These are phyloP conservation scores for Drosophila ohnishii DNA, from an alignment of 1,140 invertebrate species.

Conservation along the genomic window DNA sequence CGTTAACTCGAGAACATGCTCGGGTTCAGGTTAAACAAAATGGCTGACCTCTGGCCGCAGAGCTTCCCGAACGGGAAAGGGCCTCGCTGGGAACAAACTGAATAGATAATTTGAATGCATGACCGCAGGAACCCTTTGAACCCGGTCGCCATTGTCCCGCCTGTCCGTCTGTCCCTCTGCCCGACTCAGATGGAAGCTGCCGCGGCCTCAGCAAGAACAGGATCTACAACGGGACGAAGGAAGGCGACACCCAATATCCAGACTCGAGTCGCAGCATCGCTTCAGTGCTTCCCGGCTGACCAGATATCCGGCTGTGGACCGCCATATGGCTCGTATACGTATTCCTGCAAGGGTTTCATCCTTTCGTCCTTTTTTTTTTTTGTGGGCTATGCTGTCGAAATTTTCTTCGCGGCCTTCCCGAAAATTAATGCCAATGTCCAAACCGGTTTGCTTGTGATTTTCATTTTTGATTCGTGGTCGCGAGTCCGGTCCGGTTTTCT, in stretches of 20 bases:
- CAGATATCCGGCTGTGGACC: slow-evolving; percentile 74
- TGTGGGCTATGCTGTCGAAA: slow-evolving; percentile 40
- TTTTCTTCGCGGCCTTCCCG: slow-evolving; percentile 72
- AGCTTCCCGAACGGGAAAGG: slow-evolving; percentile 33
- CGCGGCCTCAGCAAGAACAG: slow-evolving; percentile 4
- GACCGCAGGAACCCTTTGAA: slow-evolving; percentile 74
- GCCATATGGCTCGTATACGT: slow-evolving; percentile 52
- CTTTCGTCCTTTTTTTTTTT: slow-evolving; percentile 61
- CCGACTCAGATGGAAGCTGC: slow-evolving; percentile 26
- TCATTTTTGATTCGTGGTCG: slow-evolving; percentile 68
- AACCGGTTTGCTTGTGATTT: slow-evolving; percentile 75
- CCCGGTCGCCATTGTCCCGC: slow-evolving; percentile 66
- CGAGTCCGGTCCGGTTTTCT: slow-evolving; percentile 74
- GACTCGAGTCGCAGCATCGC: slow-evolving; percentile 34
- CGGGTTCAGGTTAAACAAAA: slow-evolving; percentile 62
- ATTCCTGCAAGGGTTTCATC: slow-evolving; percentile 59
- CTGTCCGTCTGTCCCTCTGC: slow-evolving; percentile 44
- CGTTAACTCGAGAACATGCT: slow-evolving; percentile 71
- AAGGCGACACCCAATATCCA: slow-evolving; percentile 47
- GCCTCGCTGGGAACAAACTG: slow-evolving; percentile 45
- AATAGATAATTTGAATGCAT: slow-evolving; percentile 77
- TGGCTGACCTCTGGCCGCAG: slow-evolving; percentile 63
- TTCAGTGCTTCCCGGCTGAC: slow-evolving; percentile 64
- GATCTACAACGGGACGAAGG: slow-evolving; percentile 34
- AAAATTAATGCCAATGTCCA: slow-evolving; percentile 76